Evolutionary conservation across 2,888 invertebrate genomes (phyloP), one percentile per base, ranked within the genome.

Genomic region (Tenthredo notha): DNA sequence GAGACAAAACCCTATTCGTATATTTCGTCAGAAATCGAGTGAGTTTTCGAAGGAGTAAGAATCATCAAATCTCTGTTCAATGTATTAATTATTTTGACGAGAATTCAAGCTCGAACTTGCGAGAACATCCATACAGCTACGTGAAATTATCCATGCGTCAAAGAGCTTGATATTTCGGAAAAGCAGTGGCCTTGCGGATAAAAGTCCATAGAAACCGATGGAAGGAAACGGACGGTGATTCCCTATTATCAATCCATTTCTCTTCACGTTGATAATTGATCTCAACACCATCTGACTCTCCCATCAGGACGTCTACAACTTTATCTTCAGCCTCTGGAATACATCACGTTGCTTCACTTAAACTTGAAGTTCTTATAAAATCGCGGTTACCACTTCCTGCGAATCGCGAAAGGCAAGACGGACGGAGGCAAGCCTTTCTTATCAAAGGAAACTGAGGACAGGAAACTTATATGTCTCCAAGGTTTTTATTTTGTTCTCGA

Each of bases 401-500:
- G 25, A 12, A 33, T 67, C 33, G 33, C 18, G 5, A 29, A 67
- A 67, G 67, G 21, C 72, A 40, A 72, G 43, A 4, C 10, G n/a
- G 43, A 21, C 43, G 9, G 72, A 72, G 72, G 21, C 7, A 25
- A 43, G 43, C 43, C 4, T 43, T 74, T 43, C 40, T 74, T 74
- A 74, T 74, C 72, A 25, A 10, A 74, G 72, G 72, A 74, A 74
- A 74, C 72, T 21, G 40, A 40, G 40, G 43, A 43, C 72, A 43
- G 72, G n/a, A 74, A 21, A n/a, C 72, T 0, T n/a, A 74, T 25
- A 74, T 10, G 43, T 72, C 72, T 43, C 5, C 21, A 21, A n/a
- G 43, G 43, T 25, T 74, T 74, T 74, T 43, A 25, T 67, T 18
- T 5, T 12, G 1, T 29, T 25, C 18, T 74, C 2, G 5, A 0